A percentile compares a stretch with the other conserved stretches of the same genome.
Conservation (phyloP, 1,140 invertebrate species). For the Laodelphax striatellus region DNA sequence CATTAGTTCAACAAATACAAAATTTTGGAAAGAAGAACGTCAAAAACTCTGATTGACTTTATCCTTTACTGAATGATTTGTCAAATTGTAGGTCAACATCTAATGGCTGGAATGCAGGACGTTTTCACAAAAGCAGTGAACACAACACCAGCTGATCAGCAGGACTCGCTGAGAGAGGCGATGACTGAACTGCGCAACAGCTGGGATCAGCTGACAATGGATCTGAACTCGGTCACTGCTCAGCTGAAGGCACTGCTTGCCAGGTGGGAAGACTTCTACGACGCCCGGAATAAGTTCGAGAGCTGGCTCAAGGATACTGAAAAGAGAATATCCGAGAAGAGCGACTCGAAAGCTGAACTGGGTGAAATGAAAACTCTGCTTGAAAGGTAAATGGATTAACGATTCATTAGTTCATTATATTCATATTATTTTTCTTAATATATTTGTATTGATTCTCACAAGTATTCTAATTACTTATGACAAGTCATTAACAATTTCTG, state of each 20-base stretch:
- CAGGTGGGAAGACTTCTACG: slow-evolving; percentile 71
- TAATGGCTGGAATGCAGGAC: slow-evolving; percentile 65
- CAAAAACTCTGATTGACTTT: too few relatives aligned
- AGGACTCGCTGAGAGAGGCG: slow-evolving; percentile 53
- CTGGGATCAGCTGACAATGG: slow-evolving; percentile 74
- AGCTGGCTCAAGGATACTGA: slow-evolving; percentile 49
- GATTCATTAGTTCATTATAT: not conserved
- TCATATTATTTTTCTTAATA: too few relatives aligned
- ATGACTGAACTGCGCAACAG: slow-evolving; percentile 61
- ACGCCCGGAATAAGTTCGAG: slow-evolving; percentile 51
- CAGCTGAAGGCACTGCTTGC: slow-evolving; percentile 62
- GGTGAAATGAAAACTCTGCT: slow-evolving; percentile 83
- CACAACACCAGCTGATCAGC: slow-evolving; percentile 64
- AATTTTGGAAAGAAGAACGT: too few relatives aligned
- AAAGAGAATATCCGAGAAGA: slow-evolving; percentile 49
- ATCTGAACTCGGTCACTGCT: slow-evolving; percentile 62
- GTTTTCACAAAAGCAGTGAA: slow-evolving; percentile 75
- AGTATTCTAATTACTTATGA: too few relatives aligned
- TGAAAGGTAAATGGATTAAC: slow-evolving; percentile 48
- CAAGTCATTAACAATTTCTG: slow-evolving; percentile 52
- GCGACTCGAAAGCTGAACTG: slow-evolving; percentile 65
- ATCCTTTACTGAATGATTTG: too few relatives aligned
- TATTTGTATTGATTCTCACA: too few relatives aligned
- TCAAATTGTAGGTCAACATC: slow-evolving; percentile 58
- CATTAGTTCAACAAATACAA: too few relatives aligned